These are phyloP conservation scores for Magallana angulata DNA, from an alignment of 1,140 invertebrate species.

Conservation along the genomic window DNA sequence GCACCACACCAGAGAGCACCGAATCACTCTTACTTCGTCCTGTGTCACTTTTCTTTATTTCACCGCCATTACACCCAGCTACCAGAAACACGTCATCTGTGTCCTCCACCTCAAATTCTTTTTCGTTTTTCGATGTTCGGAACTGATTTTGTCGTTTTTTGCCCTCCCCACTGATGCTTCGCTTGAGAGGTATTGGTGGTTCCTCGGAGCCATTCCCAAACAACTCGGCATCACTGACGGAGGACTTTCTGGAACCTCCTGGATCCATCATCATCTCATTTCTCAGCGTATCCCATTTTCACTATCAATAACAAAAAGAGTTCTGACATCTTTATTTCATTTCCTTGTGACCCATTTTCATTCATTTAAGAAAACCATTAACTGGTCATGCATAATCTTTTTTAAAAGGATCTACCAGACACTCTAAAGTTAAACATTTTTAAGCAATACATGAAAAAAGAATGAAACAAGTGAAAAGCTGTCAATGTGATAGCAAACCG, in stretches of 20 bases:
- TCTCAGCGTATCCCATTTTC: background rate
- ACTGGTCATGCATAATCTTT: too few species aligned
- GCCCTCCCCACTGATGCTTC: background rate
- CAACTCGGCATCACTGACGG: slow-evolving; percentile 56
- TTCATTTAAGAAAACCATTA: too few species aligned
- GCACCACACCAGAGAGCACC: slow-evolving; percentile 39
- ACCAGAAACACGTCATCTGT: slow-evolving; percentile 46
- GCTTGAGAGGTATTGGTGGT: background rate
- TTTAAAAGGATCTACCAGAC: too few species aligned
- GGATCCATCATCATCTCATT: background rate
- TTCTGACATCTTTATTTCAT: too few species aligned
- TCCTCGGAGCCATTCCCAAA: slow-evolving; percentile 55
- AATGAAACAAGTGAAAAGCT: too few species aligned
- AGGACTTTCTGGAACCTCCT: background rate
- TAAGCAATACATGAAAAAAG: too few species aligned
- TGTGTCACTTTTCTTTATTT: background rate
- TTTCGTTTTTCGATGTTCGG: background rate
- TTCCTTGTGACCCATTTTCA: too few species aligned
- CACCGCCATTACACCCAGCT: too few species aligned
- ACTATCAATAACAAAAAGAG: too few species aligned
- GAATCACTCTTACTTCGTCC: slow-evolving; percentile 34
- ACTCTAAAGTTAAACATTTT: too few species aligned
- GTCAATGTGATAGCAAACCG: too few species aligned
- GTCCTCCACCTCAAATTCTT: background rate
- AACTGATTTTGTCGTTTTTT: slow-evolving; percentile 13